Evolutionary conservation across 2,888 invertebrate genomes (phyloP).

Genomic region (Agrypnus murinus): DNA sequence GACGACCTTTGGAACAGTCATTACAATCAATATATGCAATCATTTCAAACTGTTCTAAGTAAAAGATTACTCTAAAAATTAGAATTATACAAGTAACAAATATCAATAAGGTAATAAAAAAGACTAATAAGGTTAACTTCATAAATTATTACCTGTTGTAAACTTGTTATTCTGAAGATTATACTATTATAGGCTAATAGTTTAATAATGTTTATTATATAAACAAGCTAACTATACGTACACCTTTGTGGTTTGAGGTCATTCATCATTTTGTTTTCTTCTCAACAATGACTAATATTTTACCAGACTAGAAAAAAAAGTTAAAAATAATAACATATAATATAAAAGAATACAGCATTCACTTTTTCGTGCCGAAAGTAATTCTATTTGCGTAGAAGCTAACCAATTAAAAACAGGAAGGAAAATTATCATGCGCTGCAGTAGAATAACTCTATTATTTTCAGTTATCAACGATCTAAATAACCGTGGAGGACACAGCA

Average conservation of each 20-base stretch:
- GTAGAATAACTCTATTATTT: conserved; percentile 69
- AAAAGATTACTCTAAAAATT: too few species aligned
- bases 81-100: too few species aligned
- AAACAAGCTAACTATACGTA: neutral
- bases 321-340: too few species aligned
- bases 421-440: conserved; percentile 67
- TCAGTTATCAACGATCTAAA: conserved; percentile 69
- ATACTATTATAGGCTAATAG: too few species aligned
- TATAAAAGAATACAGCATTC: neutral
- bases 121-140: too few species aligned
- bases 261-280: neutral
- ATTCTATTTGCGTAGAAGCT: conserved; percentile 39
- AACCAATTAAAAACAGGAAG: conserved; percentile 66
- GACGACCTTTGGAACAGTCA: too few species aligned
- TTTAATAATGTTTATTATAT: too few species aligned
- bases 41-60: too few species aligned
- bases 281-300: neutral
- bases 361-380: conserved; percentile 19
- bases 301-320: conserved; percentile 10
- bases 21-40: too few species aligned
- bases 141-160: too few species aligned
- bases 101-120: too few species aligned
- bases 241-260: neutral
- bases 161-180: too few species aligned
- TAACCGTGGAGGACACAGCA: conserved; percentile 70